These are phyloP conservation scores for Nudaria mundana DNA, from an alignment of 2,888 invertebrate species.

Conservation along the genomic window DNA sequence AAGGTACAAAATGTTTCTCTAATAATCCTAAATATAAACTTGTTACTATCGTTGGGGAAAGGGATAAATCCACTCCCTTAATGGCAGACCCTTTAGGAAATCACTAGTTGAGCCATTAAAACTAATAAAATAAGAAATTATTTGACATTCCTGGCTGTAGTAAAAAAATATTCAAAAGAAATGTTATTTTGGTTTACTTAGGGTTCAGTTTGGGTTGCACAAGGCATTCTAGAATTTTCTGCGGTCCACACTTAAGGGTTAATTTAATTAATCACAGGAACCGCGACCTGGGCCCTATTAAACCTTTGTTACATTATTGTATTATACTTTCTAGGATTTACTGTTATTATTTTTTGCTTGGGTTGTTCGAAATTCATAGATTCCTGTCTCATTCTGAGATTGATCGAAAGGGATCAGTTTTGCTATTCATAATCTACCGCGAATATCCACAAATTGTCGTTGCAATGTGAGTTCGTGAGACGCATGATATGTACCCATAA, in stretches of 20 bases:
- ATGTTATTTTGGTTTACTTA: constrained; percentile 38
- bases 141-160: constrained; percentile 48
- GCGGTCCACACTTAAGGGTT: constrained; percentile 59
- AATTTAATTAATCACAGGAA: constrained; percentile 69
- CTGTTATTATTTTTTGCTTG: constrained; percentile 40
- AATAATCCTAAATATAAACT: constrained; percentile 48
- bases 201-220: constrained; percentile 44
- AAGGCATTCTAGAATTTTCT: constrained; percentile 40
- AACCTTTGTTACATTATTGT: constrained; percentile 57
- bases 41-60: constrained; percentile 37
- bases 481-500: too few species aligned
- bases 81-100: constrained; percentile 55
- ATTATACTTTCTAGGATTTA: constrained; percentile 52
- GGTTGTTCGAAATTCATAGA: background rate
- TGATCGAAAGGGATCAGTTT: too few species aligned
- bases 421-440: too few species aligned
- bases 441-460: too few species aligned
- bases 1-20: constrained; percentile 32
- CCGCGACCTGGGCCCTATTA: constrained; percentile 66
- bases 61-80: constrained; percentile 52
- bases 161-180: constrained; percentile 30
- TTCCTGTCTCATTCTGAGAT: too few species aligned
- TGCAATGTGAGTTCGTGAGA: too few species aligned
- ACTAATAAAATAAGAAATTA: constrained; percentile 62
- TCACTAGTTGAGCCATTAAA: constrained; percentile 55